Evolutionary conservation across 2,113 vertebrate genomes (phyloP).

Genomic region (Cololabis saira): DNA sequence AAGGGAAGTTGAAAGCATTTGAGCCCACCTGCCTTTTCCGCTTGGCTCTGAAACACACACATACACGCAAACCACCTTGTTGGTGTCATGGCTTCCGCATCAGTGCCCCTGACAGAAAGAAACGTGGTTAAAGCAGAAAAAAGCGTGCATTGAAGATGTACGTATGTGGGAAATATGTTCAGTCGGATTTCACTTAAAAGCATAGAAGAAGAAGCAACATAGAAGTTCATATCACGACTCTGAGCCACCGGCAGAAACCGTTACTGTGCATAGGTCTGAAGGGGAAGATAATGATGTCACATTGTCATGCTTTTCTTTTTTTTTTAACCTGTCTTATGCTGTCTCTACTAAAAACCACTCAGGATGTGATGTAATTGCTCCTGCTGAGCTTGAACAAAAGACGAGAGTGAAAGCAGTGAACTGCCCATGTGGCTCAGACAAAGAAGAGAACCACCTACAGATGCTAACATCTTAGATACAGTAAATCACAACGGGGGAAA

Average conservation of each 20-base stretch:
- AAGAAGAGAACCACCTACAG: slow-evolving; percentile 41
- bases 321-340: background rate
- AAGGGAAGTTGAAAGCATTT: slow-evolving; percentile 41
- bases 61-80: background rate
- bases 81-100: slow-evolving; percentile 21
- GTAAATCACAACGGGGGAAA: slow-evolving; percentile 1
- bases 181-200: too few relatives aligned
- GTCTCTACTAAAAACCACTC: slow-evolving; percentile 19
- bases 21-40: slow-evolving; percentile 49
- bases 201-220: too few relatives aligned
- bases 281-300: background rate
- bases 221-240: background rate
- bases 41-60: slow-evolving; percentile 27
- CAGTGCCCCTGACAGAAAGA: slow-evolving; percentile 15
- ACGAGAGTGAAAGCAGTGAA: background rate
- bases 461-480: slow-evolving; percentile 9
- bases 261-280: background rate
- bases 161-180: background rate
- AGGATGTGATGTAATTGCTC: slow-evolving; percentile 31
- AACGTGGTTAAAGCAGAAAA: slow-evolving; percentile 26
- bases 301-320: too few relatives aligned
- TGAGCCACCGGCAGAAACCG: background rate
- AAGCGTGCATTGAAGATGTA: background rate
- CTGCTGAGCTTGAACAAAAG: slow-evolving; percentile 20
- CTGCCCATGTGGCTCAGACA: slow-evolving; percentile 27